These are phyloP conservation scores for Holothuria glaberrima DNA, from an alignment of 35 echinoderm and acorn worm genomes.

Conservation along the genomic window DNA sequence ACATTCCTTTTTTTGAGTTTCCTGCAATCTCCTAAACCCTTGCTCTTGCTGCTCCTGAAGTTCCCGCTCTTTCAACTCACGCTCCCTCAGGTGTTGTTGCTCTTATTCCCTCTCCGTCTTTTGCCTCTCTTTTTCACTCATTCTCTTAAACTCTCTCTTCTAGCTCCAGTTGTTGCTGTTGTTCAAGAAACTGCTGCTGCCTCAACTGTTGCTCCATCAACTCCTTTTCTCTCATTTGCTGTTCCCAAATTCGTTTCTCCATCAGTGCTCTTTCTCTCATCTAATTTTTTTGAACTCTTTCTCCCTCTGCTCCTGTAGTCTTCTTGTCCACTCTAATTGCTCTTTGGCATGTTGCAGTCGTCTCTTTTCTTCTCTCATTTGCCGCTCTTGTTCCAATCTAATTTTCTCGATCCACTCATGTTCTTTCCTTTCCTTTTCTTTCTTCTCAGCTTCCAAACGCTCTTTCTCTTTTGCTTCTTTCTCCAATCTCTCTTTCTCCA, in stretches of 20 bases:
- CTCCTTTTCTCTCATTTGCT: slow-evolving; percentile 25
- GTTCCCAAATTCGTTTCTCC: slow-evolving; percentile 24
- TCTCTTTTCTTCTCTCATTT: slow-evolving; percentile 12
- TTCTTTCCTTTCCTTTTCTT: slow-evolving; percentile 27
- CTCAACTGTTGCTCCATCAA: slow-evolving; percentile 37
- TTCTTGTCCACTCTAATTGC: background rate
- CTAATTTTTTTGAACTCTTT: slow-evolving; percentile 16
- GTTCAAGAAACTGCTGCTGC: slow-evolving; percentile 8
- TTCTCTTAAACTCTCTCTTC: background rate
- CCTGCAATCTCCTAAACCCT: background rate
- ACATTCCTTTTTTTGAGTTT: background rate
- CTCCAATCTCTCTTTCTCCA: background rate
- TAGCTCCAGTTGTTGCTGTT: slow-evolving; percentile 6
- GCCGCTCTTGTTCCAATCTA: slow-evolving; percentile 1
- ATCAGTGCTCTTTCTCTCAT: slow-evolving; percentile 18
- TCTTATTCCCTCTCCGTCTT: background rate
- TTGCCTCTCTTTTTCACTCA: background rate
- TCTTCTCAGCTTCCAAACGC: background rate
- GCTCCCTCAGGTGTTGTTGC: background rate
- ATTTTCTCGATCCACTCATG: background rate
- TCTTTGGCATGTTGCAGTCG: background rate
- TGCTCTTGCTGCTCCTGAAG: slow-evolving; percentile 1
- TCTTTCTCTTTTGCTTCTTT: no score
- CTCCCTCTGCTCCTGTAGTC: slow-evolving; percentile 19
- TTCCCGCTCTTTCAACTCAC: slow-evolving; percentile 6